Base-by-base conservation (phyloP, 2,113 vertebrate genomes). In the Paraplagusia blochii region DNA sequence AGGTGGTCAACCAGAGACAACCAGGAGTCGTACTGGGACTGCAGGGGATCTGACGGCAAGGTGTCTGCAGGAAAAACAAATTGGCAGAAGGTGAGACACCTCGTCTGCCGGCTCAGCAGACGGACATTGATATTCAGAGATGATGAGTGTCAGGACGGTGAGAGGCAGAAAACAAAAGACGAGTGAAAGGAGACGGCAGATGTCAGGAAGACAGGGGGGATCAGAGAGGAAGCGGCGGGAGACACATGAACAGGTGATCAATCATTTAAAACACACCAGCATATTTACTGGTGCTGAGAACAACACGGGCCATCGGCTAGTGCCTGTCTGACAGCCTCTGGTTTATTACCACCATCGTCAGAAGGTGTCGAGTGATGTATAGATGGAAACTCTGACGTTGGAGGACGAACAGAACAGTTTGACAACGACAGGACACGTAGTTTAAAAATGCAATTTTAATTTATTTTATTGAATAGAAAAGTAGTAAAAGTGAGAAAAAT, bases 21-120 rank as follows among this genome's bases (percentile, higher is more conserved):
- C 95, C 95, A 96, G 0, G 93, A 94, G 64, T 95, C 93, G 8
- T 93, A 92, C 80, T 93, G 92, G 19, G 89, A 72, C 76, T 94
- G 93, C 45, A 96, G 90, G 0, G 95, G 95, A 69, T 96, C 95
- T 0, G 92, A 92, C 0, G 95, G 94, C 44, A 96, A 81, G 1
- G 55, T 55, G 29, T 90, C 95, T 96, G 72, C 42, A 22, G 40
- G 16, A 42, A 16, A 53, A 49, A 22, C 16, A 50, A 33, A 43
- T 44, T 2, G 15, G 4, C 1, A 9, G 7, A 19, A 17, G 9
- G 3, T 52, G 39, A 45, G 12, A 59, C 11, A 45, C 13, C 13
- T 4, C 6, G 50, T 7, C 17, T 6, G 43, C 33, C 22, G n/a
- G 17, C 14, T 60, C n/a, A 45, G 38, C 1, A 35, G 39, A 42